Evolutionary conservation across 2,888 invertebrate species (phyloP).

Genomic region (Lymantria monacha): DNA sequence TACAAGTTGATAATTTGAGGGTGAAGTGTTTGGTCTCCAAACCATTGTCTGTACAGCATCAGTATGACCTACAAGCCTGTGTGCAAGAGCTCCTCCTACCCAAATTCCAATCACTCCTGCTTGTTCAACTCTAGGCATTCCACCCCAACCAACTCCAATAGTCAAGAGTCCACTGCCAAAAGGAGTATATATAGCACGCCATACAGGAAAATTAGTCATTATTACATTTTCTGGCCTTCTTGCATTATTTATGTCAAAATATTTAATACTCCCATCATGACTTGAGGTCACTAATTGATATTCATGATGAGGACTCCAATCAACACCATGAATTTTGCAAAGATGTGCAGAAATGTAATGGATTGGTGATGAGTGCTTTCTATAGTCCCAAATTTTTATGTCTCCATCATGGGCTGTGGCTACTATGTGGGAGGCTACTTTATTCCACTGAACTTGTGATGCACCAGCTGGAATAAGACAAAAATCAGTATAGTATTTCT

Average conservation of each 20-base stretch:
- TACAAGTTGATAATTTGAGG: slow-evolving; percentile 90
- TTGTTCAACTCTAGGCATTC: slow-evolving; percentile 89
- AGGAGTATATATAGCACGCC: slow-evolving; percentile 96
- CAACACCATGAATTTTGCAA: slow-evolving; percentile 93
- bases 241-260: slow-evolving; percentile 94
- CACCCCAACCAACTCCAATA: slow-evolving; percentile 94
- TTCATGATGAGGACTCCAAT: slow-evolving; percentile 95
- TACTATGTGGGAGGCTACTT: slow-evolving; percentile 89
- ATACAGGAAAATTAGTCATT: slow-evolving; percentile 93
- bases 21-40: slow-evolving; percentile 89
- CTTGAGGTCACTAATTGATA: slow-evolving; percentile 95
- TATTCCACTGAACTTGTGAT: slow-evolving; percentile 97
- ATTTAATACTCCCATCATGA: slow-evolving; percentile 97
- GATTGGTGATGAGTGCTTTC: slow-evolving; percentile 92
- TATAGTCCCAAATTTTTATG: slow-evolving; percentile 96
- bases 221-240: slow-evolving; percentile 92
- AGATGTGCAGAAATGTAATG: slow-evolving; percentile 97
- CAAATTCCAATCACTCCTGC: slow-evolving; percentile 82
- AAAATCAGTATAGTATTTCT: background rate
- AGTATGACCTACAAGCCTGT: slow-evolving; percentile 96
- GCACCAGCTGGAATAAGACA: slow-evolving; percentile 86
- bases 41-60: slow-evolving; percentile 98
- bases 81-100: slow-evolving; percentile 86
- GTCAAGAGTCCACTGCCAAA: slow-evolving; percentile 96
- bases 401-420: slow-evolving; percentile 98